These are phyloP conservation scores for Lophotriccus pileatus DNA, from an alignment of 2,797 vertebrate species.

Conservation along the genomic window DNA sequence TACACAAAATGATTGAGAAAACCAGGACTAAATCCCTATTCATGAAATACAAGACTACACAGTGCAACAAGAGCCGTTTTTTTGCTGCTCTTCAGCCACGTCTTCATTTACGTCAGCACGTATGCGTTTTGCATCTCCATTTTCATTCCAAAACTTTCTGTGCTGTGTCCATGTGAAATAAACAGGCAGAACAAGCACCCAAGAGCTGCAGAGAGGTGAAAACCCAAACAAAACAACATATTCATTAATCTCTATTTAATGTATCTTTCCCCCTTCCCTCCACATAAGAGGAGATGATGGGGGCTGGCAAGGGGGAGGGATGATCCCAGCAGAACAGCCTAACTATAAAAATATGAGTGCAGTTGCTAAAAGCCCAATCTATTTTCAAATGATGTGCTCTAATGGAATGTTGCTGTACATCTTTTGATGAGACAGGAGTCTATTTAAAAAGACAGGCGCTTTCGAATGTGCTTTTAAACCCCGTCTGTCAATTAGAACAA, in stretches of 20 bases:
- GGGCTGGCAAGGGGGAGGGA: conserved; percentile 6
- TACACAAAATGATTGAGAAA: background rate
- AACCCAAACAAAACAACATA: conserved; percentile 13
- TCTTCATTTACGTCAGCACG: background rate
- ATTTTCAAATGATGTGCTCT: conserved; percentile 77
- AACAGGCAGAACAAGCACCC: background rate
- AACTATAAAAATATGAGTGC: conserved; percentile 65
- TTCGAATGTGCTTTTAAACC: conserved; percentile 78
- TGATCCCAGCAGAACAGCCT: conserved; percentile 29
- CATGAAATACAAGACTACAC: background rate
- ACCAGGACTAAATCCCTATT: background rate
- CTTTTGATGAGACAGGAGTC: conserved; percentile 78
- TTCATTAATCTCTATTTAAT: conserved; percentile 41
- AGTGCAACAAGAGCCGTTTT: background rate
- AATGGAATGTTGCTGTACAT: conserved; percentile 80
- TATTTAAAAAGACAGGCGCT: conserved; percentile 78
- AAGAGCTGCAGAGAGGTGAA: background rate
- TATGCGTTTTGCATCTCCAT: background rate
- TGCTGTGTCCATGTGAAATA: background rate
- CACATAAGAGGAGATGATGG: background rate
- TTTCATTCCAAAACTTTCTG: conserved; percentile 21
- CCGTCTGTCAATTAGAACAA: conserved; percentile 78
- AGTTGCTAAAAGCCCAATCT: conserved; percentile 76
- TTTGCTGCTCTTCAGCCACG: background rate
- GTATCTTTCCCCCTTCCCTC: background rate